Evolutionary conservation across 2,113 vertebrate genomes (phyloP).

Genomic region (Chaenogobius annularis): DNA sequence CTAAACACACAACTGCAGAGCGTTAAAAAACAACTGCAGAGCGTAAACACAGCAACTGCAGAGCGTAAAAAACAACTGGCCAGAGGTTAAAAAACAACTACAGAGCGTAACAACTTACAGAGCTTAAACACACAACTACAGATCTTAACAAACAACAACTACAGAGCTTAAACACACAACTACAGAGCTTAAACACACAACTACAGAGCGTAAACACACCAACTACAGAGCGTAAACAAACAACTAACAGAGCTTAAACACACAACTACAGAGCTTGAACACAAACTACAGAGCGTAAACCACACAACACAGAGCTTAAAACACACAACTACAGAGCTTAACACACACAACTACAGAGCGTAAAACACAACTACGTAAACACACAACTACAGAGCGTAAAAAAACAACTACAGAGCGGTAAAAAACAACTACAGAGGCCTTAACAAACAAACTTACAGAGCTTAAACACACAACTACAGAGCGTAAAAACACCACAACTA

Average conservation of each 20-base stretch:
- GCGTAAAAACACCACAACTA: too few relatives aligned
- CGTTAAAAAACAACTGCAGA: constrained; percentile 32
- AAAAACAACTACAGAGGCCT: too few relatives aligned
- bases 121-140: not conserved
- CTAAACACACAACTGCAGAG: constrained; percentile 7
- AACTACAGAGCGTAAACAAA: too few relatives aligned
- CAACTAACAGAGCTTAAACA: too few relatives aligned
- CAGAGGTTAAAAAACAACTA: too few relatives aligned
- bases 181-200: constrained; percentile 8
- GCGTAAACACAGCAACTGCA: not conserved
- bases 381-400: not conserved
- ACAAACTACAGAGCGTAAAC: too few relatives aligned
- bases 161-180: constrained; percentile 15
- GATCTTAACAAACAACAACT: not conserved
- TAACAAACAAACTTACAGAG: too few relatives aligned
- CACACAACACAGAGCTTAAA: too few relatives aligned
- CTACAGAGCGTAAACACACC: not conserved
- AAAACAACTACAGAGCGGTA: not conserved
- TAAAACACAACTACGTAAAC: not conserved
- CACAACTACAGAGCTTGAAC: too few relatives aligned
- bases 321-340: not conserved
- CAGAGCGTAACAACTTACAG: too few relatives aligned
- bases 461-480: too few relatives aligned
- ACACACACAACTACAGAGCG: not conserved
- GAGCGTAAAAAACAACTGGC: too few relatives aligned